Conservation (phyloP, 92 coral and sea anemone genomes). For the Palythoa caribaeorum region DNA sequence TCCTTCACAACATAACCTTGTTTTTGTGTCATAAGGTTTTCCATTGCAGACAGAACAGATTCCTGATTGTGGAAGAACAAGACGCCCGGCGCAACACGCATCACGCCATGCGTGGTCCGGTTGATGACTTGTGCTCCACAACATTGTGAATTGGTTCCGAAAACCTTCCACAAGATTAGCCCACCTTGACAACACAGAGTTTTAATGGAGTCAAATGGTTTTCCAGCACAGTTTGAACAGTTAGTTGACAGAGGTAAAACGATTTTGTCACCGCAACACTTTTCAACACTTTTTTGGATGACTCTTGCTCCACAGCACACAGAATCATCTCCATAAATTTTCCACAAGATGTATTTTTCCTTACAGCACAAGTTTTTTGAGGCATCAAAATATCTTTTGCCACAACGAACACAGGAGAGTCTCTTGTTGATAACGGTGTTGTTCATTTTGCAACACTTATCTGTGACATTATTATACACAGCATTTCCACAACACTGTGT, state of each 20-base stretch:
- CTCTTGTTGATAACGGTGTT: background rate
- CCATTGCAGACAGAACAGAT: background rate
- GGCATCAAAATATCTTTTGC: background rate
- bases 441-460: background rate
- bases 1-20: background rate
- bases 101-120: no score
- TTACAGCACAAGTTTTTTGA: background rate
- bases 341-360: constrained; percentile 3
- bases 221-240: constrained; percentile 9
- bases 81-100: constrained; percentile 11
- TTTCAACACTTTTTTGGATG: background rate
- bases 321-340: constrained; percentile 2
- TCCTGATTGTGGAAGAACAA: background rate
- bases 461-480: background rate
- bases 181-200: constrained; percentile 1
- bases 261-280: constrained; percentile 4
- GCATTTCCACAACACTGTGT: constrained; percentile 8
- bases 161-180: background rate
- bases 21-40: background rate
- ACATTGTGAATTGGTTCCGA: background rate
- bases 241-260: constrained; percentile 1
- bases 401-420: constrained; percentile 9
- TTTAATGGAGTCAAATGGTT: background rate
- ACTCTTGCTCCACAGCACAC: constrained; percentile 12
- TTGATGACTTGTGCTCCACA: constrained; percentile 3